Percentiles rank a stretch among this genome's conserved stretches.
phyloP scores from a whole-genome alignment of 2,797 vertebrate species.

The Chelon auratus region DNA sequence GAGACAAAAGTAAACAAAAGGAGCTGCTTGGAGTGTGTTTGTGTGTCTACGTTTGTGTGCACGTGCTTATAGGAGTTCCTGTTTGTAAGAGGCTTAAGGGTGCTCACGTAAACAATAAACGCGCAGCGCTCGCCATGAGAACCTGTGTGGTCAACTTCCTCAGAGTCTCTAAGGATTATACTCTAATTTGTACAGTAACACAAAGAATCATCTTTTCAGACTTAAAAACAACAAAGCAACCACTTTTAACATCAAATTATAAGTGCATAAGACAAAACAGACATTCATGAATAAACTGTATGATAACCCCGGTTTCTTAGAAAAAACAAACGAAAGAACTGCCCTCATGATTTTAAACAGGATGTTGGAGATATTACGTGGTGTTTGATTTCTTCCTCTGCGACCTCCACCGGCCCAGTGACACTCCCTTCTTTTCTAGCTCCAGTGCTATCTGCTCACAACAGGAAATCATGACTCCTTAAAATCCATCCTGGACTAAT shows the following conservation, averaged over 20 bases:
- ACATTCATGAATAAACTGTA: neutral
- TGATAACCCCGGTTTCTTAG: neutral
- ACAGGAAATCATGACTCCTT: slow-evolving; percentile 85
- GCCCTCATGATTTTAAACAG: slow-evolving; percentile 53
- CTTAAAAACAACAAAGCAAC: slow-evolving; percentile 28
- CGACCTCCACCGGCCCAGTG: slow-evolving; percentile 63
- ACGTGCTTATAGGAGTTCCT: slow-evolving; percentile 74
- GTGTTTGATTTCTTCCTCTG: slow-evolving; percentile 73
- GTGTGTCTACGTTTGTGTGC: slow-evolving; percentile 61
- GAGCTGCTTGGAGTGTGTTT: slow-evolving; percentile 48
- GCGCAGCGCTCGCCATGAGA: slow-evolving; percentile 39
- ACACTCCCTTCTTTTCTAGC: slow-evolving; percentile 59
- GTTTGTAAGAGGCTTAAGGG: slow-evolving; percentile 76
- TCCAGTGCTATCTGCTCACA: slow-evolving; percentile 65
- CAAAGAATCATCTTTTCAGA: slow-evolving; percentile 55
- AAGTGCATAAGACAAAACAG: no score
- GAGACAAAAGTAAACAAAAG: slow-evolving; percentile 51
- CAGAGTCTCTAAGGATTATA: slow-evolving; percentile 37
- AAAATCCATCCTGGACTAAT: slow-evolving; percentile 77
- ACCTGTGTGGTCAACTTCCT: slow-evolving; percentile 70
- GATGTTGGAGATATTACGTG: slow-evolving; percentile 57
- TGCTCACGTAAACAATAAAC: slow-evolving; percentile 73
- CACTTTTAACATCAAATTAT: no score
- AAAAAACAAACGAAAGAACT: neutral
- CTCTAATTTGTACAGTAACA: slow-evolving; percentile 73